Evolutionary conservation across 2,113 vertebrate species (phyloP).

Genomic region (Psilopsiagon aymara): DNA sequence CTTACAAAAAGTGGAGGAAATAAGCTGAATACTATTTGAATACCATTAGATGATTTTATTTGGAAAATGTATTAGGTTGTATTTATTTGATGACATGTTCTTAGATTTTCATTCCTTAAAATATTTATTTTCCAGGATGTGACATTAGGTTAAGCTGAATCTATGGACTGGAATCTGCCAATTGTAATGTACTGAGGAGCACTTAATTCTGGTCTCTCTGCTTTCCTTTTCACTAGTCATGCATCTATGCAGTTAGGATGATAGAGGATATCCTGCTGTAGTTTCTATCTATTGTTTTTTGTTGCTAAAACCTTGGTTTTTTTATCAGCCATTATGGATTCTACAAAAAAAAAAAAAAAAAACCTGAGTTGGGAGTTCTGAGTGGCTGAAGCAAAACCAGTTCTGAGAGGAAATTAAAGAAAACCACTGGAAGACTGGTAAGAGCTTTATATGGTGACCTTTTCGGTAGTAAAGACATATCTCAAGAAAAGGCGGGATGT

Average conservation of each 20-base stretch:
- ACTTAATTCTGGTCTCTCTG: neutral
- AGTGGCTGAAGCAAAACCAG: neutral
- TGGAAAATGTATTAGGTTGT: neutral
- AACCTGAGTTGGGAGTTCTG: neutral
- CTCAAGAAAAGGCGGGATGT: neutral
- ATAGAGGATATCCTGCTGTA: neutral
- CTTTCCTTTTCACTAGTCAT: neutral
- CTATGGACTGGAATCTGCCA: neutral
- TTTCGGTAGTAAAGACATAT: neutral
- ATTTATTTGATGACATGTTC: neutral
- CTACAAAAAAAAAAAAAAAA: neutral
- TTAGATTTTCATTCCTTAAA: neutral
- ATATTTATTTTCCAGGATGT: neutral
- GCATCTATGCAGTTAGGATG: neutral
- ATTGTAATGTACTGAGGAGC: neutral
- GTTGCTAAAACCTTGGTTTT: neutral
- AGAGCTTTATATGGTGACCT: neutral
- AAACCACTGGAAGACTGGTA: neutral
- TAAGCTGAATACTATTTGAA: neutral
- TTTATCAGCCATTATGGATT: neutral
- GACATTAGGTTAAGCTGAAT: neutral
- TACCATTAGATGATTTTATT: neutral
- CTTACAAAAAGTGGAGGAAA: neutral
- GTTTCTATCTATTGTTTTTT: neutral
- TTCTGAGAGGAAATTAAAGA: neutral